Base-by-base conservation (phyloP, 2,888 invertebrate species). In the Apamea anceps region DNA sequence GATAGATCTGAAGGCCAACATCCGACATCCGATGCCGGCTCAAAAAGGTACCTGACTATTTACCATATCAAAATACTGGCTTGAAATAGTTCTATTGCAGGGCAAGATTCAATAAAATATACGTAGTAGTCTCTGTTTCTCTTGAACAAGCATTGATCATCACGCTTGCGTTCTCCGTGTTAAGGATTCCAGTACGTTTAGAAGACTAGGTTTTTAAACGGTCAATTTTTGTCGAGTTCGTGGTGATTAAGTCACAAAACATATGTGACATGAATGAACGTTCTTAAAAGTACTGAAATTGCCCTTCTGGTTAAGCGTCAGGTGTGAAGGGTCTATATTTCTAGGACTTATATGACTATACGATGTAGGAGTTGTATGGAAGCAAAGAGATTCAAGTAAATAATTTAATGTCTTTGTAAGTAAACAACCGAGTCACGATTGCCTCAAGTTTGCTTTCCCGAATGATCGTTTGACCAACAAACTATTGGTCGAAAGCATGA, bases 1-100 rank as follows among this genome's bases (percentile, higher is more conserved):
- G 51, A 32, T 42, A n/a, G 6, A 37, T 71, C 18, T 51, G 51
- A 51, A 32, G 32, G 32, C 32, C 2, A 85, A 84, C n/a, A n/a
- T n/a, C n/a, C n/a, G n/a, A n/a, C n/a, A n/a, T 85, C 86, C 74
- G 84, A 84, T 75, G 84, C 74, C 62, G 71, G 71, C 32, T 62
- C 70, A 54, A 42, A 65, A 37, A 72, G 32, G 7, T 75, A 72
- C 25, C 21, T 8, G 37, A 48, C 13, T 75, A 72, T 21, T 72
- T 67, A 63, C 48, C 79, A 48, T 84, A 67, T 37, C 25, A 37
- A 75, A 80, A 76, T 70, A 77, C 51, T 51, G 3, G 12, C 15
- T 45, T 54, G 12, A 8, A 63, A 32, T 54, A 48, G n/a, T 80
- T 51, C 2, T 45, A 32, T 28, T 42, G 28, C 21, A 15, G 3